These are phyloP conservation scores for Leptinotarsa rubiginosa DNA, from an alignment of 2,888 invertebrate species.

Conservation along the genomic window DNA sequence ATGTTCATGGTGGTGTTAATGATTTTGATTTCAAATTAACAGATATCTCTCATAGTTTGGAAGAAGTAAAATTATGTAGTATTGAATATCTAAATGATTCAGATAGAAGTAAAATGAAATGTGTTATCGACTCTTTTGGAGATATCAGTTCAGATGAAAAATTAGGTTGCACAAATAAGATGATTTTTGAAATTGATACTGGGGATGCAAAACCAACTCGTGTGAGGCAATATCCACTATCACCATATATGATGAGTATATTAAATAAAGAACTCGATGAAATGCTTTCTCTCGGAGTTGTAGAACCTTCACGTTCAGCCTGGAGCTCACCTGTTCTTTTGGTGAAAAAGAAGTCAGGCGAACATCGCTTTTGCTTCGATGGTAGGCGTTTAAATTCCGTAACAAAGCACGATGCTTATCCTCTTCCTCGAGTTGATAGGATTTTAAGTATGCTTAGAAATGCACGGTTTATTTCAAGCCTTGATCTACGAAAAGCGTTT, in stretches of 20 bases:
- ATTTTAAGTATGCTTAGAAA: conserved; percentile 19
- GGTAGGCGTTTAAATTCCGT: conserved; percentile 6
- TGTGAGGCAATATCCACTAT: conserved; percentile 23
- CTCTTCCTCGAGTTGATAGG: conserved; percentile 12
- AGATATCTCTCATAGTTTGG: not conserved
- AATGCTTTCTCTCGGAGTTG: not conserved
- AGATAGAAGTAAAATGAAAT: conserved; percentile 1
- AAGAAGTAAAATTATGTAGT: not conserved
- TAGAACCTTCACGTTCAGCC: conserved; percentile 15
- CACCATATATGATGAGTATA: conserved; percentile 4
- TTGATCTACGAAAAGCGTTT: conserved; percentile 5
- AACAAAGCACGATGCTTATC: conserved; percentile 13
- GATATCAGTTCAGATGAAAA: not conserved
- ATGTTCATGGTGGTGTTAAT: conserved; percentile 4
- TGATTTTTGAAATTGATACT: conserved; percentile 22
- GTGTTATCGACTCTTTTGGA: not conserved
- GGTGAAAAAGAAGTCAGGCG: conserved; percentile 21
- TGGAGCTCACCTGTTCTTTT: conserved; percentile 14
- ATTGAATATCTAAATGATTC: not conserved
- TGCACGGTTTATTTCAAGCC: conserved; percentile 8
- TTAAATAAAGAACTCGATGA: conserved; percentile 17
- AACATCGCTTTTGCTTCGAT: conserved; percentile 1
- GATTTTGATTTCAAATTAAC: not conserved
- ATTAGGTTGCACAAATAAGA: conserved; percentile 20
- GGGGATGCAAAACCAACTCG: conserved; percentile 24